A percentile compares a stretch with the other conserved stretches of the same genome.
Conservation (phyloP, 1,140 invertebrate species). For the Aphis gossypii region DNA sequence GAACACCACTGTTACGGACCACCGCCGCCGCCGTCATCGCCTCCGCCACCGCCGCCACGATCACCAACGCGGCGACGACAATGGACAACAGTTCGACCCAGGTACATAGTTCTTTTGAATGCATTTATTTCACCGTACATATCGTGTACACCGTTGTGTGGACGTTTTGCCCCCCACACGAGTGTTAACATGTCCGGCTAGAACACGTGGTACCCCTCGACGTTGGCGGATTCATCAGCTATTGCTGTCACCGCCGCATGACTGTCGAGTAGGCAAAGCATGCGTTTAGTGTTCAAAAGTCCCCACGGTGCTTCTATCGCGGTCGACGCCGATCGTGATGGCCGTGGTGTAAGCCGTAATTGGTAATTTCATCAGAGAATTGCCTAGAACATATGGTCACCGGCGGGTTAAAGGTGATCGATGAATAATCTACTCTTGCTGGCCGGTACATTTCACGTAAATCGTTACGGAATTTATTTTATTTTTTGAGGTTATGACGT, state of each 20-base stretch:
- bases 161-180: background rate
- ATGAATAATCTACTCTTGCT: background rate
- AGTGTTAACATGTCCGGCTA: background rate
- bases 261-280: background rate
- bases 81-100: constrained; percentile 52
- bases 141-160: background rate
- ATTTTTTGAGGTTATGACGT: constrained; percentile 48
- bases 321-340: no score
- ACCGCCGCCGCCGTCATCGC: constrained; percentile 7
- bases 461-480: background rate
- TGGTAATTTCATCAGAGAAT: background rate
- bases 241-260: background rate
- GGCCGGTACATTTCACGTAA: background rate
- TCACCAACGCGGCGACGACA: constrained; percentile 6
- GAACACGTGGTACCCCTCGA: background rate
- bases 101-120: background rate
- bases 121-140: background rate
- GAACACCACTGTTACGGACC: constrained; percentile 41
- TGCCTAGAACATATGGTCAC: background rate
- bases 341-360: background rate
- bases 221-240: background rate
- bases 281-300: background rate
- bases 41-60: constrained; percentile 9
- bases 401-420: background rate
- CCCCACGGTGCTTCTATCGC: no score